Evolutionary conservation across 2,113 vertebrate genomes (phyloP).

Genomic region (Leucopsar rothschildi): DNA sequence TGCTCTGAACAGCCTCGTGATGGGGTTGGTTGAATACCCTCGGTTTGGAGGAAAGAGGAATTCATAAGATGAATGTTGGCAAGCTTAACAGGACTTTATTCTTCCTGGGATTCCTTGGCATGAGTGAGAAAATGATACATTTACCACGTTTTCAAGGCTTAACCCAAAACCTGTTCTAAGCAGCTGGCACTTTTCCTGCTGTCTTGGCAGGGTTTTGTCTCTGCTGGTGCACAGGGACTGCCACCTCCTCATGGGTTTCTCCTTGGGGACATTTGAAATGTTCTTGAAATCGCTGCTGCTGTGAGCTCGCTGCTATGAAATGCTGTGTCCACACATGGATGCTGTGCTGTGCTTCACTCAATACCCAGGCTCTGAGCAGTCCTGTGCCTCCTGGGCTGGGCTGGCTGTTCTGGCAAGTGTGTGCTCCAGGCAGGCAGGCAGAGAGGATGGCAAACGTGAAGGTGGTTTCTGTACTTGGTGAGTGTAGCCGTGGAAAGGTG

Average conservation of each 20-base stretch:
- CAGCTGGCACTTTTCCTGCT: not conserved
- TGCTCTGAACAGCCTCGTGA: not conserved
- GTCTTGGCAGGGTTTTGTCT: not conserved
- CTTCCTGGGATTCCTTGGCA: not conserved
- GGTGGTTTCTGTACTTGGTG: not conserved
- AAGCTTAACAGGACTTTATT: not conserved
- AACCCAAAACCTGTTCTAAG: not conserved
- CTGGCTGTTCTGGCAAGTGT: not conserved
- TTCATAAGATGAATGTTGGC: not conserved
- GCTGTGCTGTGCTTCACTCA: not conserved
- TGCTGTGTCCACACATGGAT: not conserved
- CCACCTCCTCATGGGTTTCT: not conserved
- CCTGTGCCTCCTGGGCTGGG: not conserved
- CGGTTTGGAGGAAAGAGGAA: not conserved
- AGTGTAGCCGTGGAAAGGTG: too few species aligned
- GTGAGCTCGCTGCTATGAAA: not conserved
- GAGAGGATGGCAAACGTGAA: accelerated
- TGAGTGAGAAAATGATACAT: not conserved
- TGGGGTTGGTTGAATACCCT: not conserved
- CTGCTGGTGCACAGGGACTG: not conserved
- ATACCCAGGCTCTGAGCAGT: not conserved
- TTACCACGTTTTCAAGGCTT: not conserved
- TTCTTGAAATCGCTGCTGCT: not conserved
- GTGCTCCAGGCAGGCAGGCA: not conserved
- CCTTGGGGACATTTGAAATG: not conserved